phyloP scores from a whole-genome alignment of 1,140 invertebrate species.

The Drosophila gunungcola region DNA sequence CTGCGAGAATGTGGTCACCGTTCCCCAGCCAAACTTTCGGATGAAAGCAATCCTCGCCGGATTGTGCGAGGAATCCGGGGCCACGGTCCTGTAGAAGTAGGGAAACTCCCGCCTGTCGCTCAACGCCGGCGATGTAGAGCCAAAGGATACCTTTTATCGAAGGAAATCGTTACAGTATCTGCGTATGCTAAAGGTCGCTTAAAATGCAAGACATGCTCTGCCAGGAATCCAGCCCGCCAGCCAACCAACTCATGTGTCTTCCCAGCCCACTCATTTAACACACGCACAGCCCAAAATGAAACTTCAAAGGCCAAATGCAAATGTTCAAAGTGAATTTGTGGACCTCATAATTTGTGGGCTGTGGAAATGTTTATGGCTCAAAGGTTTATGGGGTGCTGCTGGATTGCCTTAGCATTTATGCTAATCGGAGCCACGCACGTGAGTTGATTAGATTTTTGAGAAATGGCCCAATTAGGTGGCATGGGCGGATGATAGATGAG shows the following conservation, averaged over 20 bases:
- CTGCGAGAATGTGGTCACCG: constrained; percentile 93
- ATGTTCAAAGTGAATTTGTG: constrained; percentile 70
- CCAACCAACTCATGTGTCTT: not conserved
- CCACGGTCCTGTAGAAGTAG: constrained; percentile 94
- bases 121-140: constrained; percentile 93
- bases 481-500: not conserved
- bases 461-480: constrained; percentile 50
- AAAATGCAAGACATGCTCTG: constrained; percentile 44
- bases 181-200: constrained; percentile 7
- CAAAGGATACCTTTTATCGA: constrained; percentile 90
- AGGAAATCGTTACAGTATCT: constrained; percentile 26
- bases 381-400: constrained; percentile 56
- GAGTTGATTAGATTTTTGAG: constrained; percentile 83
- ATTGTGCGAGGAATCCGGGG: constrained; percentile 95
- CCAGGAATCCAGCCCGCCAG: constrained; percentile 16
- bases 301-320: constrained; percentile 76
- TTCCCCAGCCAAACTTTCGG: constrained; percentile 93
- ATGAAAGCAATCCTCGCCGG: constrained; percentile 93
- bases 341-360: constrained; percentile 63
- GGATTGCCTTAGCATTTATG: constrained; percentile 54
- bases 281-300: constrained; percentile 39
- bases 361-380: constrained; percentile 76
- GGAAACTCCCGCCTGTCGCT: constrained; percentile 94
- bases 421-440: constrained; percentile 74
- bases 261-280: constrained; percentile 58